phyloP scores from a whole-genome alignment of 2,888 invertebrate genomes.

The Dendrolimus houi region DNA sequence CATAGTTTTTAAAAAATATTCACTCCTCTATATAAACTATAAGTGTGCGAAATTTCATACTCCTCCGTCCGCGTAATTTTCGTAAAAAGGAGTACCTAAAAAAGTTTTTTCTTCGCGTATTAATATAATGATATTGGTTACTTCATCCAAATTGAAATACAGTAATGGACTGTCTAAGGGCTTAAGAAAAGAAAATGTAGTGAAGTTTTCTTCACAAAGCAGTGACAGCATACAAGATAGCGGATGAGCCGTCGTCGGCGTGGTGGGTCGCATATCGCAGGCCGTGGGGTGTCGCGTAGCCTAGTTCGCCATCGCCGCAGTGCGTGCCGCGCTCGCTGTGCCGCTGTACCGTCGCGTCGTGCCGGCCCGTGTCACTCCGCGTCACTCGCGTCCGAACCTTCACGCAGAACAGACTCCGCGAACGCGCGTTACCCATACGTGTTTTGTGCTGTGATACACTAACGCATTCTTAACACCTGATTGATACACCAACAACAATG shows the following conservation, averaged over 20 bases:
- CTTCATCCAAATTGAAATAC: too few species aligned
- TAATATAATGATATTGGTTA: too few species aligned
- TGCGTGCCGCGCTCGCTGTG: slow-evolving; percentile 12
- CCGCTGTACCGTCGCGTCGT: slow-evolving; percentile 16
- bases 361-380: slow-evolving; percentile 7
- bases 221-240: neutral
- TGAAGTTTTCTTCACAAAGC: too few species aligned
- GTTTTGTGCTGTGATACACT: slow-evolving; percentile 41
- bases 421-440: slow-evolving; percentile 27
- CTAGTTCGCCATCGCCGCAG: slow-evolving; percentile 13
- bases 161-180: too few species aligned
- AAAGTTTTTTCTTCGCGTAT: too few species aligned
- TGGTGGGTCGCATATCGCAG: neutral
- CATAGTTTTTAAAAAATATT: too few species aligned
- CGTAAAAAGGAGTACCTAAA: too few species aligned
- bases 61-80: too few species aligned
- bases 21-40: too few species aligned
- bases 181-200: too few species aligned
- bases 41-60: too few species aligned
- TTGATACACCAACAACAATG: slow-evolving; percentile 21
- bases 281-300: slow-evolving; percentile 3
- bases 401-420: slow-evolving; percentile 50
- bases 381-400: slow-evolving; percentile 55
- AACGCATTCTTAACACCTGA: slow-evolving; percentile 10
- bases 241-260: neutral